phyloP scores from a whole-genome alignment of 2,888 invertebrate genomes.

The Ceriagrion tenellum region DNA sequence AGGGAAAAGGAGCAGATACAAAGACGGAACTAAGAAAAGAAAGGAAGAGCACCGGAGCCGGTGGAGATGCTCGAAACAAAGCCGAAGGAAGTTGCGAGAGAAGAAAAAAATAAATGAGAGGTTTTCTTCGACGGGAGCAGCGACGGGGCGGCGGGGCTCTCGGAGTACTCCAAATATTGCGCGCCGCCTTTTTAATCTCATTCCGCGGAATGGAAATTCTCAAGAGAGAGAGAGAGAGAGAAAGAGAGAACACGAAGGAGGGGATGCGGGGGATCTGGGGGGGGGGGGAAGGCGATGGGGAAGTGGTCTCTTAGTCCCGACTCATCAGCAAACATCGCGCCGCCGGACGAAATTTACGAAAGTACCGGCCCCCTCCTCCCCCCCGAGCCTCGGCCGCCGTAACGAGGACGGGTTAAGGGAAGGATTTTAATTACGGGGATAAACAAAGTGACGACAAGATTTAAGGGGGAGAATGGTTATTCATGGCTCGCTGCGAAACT shows the following conservation, averaged over 20 bases:
- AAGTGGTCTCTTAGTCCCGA: too few species aligned
- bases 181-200: constrained; percentile 8
- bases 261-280: too few species aligned
- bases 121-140: not conserved
- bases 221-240: not conserved
- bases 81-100: too few species aligned
- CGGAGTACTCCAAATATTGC: not conserved
- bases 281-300: too few species aligned
- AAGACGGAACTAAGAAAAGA: not conserved
- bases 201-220: not conserved
- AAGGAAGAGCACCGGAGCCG: not conserved
- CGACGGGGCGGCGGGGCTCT: too few species aligned
- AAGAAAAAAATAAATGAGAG: not conserved
- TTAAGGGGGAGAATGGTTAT: not conserved
- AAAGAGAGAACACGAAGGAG: not conserved
- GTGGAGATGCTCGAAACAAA: not conserved
- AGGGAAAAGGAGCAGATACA: not conserved
- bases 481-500: not conserved
- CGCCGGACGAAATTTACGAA: constrained; percentile 32
- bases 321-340: not conserved
- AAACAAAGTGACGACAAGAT: constrained; percentile 20
- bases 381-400: not conserved
- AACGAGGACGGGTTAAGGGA: too few species aligned
- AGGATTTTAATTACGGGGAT: constrained; percentile 18
- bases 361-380: not conserved